Evolutionary conservation across 2,113 vertebrate genomes (phyloP), one percentile per base, ranked within the genome.

Genomic region (Siphamia tubifer): DNA sequence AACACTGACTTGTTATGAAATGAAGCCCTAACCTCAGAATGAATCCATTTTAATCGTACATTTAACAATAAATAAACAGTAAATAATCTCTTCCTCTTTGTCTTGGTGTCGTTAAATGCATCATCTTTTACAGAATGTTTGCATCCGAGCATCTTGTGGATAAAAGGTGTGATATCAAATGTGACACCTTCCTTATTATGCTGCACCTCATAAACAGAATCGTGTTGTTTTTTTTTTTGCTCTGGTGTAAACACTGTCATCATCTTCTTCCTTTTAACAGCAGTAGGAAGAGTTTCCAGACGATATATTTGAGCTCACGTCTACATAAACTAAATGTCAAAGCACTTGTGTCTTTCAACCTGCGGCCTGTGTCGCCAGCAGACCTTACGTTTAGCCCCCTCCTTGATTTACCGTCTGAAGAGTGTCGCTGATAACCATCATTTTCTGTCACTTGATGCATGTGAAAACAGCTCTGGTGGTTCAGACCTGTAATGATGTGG

Each of bases 401-500:
- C n/a, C n/a, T n/a, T n/a, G n/a, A n/a, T n/a, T n/a, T n/a, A n/a
- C n/a, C 4, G 53, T 79, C 82, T 84, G 58, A 72, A 66, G 68
- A 58, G 68, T 81, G 79, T 74, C 45, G 60, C 39, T 53, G 83
- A 91, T 85, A 83, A 81, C 90, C 77, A 82, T 88, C 68, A 87
- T 85, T 87, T 86, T 84, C 82, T 68, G 60, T 56, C 82, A 88
- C 63, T 68, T 64, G 31, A 79, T 77, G 67, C 68, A 44, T 48
- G 64, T 87, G 55, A 62, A 86, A 84, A 83, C 85, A 85, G 40
- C 64, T 73, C 63, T 68, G 3, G 53, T 15, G 58, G 65, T 76
- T 84, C 35, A 74, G 81, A 84, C 85, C 78, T 85, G 48, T 81
- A 87, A 81, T 83, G 79, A 85, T 79, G 81, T 87, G 73, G 20